These are phyloP conservation scores for Calcarius ornatus DNA, from an alignment of 2,113 vertebrate species.

Conservation along the genomic window DNA sequence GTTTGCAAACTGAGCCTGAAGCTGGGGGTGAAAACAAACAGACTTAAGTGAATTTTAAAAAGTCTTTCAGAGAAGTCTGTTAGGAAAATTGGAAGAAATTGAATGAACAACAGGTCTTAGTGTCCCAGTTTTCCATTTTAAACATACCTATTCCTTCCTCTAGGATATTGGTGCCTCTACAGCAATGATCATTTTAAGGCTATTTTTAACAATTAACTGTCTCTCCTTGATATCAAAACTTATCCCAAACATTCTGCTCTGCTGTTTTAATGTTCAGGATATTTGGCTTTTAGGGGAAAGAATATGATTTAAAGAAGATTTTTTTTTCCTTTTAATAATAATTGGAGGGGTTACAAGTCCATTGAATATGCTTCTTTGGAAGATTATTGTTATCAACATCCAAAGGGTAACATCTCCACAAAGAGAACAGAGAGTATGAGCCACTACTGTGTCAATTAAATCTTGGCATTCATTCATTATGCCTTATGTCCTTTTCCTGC, in stretches of 20 bases:
- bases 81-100: background rate
- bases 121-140: background rate
- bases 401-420: conserved; percentile 3
- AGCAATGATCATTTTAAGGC: background rate
- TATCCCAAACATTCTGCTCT: background rate
- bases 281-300: background rate
- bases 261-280: background rate
- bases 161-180: background rate
- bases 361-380: background rate
- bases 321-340: background rate
- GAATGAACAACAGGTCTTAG: background rate
- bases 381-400: conserved; percentile 23
- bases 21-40: background rate
- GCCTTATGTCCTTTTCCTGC: conserved; percentile 66
- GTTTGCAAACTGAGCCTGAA: background rate
- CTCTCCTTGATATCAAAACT: background rate
- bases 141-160: background rate
- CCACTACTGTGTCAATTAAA: conserved; percentile 49
- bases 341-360: background rate
- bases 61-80: background rate
- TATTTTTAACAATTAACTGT: background rate
- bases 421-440: conserved; percentile 22
- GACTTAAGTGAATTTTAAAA: background rate
- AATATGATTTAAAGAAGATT: background rate
- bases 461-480: conserved; percentile 68